Evolutionary conservation across 2,888 invertebrate species (phyloP).

Genomic region (Tiphia femorata): DNA sequence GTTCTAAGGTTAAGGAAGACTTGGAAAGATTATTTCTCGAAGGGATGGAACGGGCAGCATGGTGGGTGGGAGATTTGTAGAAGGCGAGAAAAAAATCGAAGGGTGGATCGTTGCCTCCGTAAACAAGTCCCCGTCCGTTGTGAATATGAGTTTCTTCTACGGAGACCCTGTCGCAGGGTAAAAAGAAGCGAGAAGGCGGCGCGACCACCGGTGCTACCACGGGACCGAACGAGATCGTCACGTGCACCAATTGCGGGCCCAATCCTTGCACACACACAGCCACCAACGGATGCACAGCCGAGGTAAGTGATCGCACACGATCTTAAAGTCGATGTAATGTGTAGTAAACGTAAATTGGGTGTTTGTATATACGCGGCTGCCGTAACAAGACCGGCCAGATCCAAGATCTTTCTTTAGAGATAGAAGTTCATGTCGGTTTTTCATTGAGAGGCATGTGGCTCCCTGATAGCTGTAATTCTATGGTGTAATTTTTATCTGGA

Average conservation of each 20-base stretch:
- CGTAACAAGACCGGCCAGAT: too few relatives aligned
- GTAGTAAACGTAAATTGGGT: too few relatives aligned
- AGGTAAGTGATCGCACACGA: conserved; percentile 73
- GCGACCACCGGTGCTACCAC: conserved; percentile 59
- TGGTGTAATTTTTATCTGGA: too few relatives aligned
- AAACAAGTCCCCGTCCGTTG: conserved; percentile 15
- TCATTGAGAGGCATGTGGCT: too few relatives aligned
- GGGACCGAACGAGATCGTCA: conserved; percentile 85
- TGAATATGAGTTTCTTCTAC: conserved; percentile 61
- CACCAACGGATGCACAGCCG: conserved; percentile 88
- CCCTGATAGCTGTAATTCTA: too few relatives aligned
- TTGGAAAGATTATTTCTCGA: too few relatives aligned
- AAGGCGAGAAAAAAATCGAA: conserved; percentile 33
- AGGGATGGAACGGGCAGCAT: background rate
- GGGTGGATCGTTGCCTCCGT: conserved; percentile 52
- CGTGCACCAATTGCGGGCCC: conserved; percentile 85
- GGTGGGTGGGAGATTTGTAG: background rate
- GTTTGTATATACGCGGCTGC: too few relatives aligned
- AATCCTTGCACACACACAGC: conserved; percentile 89
- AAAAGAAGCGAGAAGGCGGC: conserved; percentile 84
- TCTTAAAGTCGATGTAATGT: conserved; percentile 37
- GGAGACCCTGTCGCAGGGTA: conserved; percentile 76
- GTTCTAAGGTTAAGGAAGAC: too few relatives aligned
- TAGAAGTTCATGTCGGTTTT: too few relatives aligned
- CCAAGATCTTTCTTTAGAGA: too few relatives aligned